Evolutionary conservation across 1,140 invertebrate species (phyloP), one percentile per base, ranked within the genome.

Genomic region (Brachionus angularis): DNA sequence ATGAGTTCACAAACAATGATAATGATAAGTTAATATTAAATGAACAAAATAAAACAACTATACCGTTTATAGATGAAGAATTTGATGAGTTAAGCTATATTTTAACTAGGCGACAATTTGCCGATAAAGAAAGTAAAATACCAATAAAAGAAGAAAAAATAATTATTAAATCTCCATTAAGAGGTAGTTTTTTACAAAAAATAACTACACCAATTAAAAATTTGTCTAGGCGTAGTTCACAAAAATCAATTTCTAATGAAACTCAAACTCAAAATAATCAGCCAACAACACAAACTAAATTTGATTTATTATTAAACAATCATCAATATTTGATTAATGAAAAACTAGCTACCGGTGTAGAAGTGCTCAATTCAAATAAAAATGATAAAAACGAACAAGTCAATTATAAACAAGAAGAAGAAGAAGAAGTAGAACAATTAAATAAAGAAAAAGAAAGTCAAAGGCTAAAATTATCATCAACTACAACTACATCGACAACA

Each of bases 141-240:
- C 62, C 62, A 8, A 46, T 67, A 5, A 67, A 67, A 16, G 62
- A 67, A 23, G 62, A 67, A 21, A 67, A 31, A 47, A 67, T 67
- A 47, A 23, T 67, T 10, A 67, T 67, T 25, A 67, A 67, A n/a
- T 67, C 62, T 2, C 39, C 39, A 31, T 42, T 64, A 18, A 14
- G 52, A n/a, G 23, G 16, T 34, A 50, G 62, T 67, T 47, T 67
- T 8, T n/a, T 67, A 29, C 62, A 67, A 21, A 67, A 67, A 47
- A 67, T 67, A 31, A 47, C 62, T 12, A 31, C 44, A n/a, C 62
- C 62, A 16, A 67, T 67, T 12, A 67, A 27, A 47, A 58, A 58
- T 23, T 23, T 67, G 4, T 67, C 62, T 1, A 14, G 62, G 5
- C 4, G 44, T 16, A 50, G 21, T 33, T 67, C 62, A 4, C 62